Evolutionary conservation across 1,140 invertebrate genomes (phyloP), one percentile per base, ranked within the genome.

Genomic region (Popillia japonica): DNA sequence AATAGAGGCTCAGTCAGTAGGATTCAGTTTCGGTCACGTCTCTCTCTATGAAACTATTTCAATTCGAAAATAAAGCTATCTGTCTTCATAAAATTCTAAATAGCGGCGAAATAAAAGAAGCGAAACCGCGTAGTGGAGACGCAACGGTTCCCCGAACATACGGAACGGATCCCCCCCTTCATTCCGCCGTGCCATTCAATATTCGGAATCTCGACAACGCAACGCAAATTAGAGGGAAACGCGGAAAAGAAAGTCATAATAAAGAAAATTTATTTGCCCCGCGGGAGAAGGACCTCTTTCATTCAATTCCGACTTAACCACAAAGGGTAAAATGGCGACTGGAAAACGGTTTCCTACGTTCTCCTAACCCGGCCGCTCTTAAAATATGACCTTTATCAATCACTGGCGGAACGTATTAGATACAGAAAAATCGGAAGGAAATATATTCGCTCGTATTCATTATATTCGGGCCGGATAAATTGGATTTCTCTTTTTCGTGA

Each of bases 371-470:
- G 48, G 14, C 48, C 48, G 11, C 48, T 55, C 17, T 55, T 55
- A 55, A 55, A 55, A 55, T 55, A 55, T 55, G 48, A 55, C 48
- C 48, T 55, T 55, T 55, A 55, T 55, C 48, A 55, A 55, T 55
- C 48, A 55, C 48, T 17, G 48, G 48, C 10, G 48, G 48, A 20
- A 55, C 48, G 48, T 55, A 55, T 55, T 55, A 55, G 48, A 55
- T 55, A 55, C 48, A 17, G 48, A 55, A 55, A 55, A 55, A 55
- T 55, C 48, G 48, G n/a, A 34, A 34, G 27, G 27, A 34, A 34
- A 55, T 55, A 55, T 55, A 55, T 55, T 17, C 48, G 11, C 6
- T 6, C 48, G 48, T 55, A 55, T 55, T 55, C 48, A 55, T 55
- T 55, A 55, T 55, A 55, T 55, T 55, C 48, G 48, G 27, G 48